Evolutionary conservation across 2,797 vertebrate genomes (phyloP).

Genomic region (Erethizon dorsatum): DNA sequence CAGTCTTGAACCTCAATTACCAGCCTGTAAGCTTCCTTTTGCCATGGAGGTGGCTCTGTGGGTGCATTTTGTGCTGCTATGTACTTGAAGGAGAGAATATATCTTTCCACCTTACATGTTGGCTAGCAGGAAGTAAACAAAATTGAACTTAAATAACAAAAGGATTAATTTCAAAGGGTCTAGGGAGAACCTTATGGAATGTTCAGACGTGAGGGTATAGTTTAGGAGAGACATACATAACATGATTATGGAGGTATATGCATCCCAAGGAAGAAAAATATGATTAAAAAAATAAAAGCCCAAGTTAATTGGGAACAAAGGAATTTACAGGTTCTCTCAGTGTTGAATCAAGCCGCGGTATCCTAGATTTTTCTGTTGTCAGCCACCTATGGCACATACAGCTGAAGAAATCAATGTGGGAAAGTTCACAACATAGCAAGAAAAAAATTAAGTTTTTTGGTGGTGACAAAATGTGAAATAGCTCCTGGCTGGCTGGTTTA

Average conservation of each 20-base stretch:
- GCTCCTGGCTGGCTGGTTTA: constrained; percentile 58
- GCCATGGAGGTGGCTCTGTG: constrained; percentile 29
- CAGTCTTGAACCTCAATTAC: background rate
- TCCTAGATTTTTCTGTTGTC: constrained; percentile 28
- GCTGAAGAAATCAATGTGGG: constrained; percentile 2
- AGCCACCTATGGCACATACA: background rate
- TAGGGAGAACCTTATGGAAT: background rate
- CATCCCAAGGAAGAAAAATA: constrained; percentile 39
- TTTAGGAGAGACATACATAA: background rate
- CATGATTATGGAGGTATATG: background rate
- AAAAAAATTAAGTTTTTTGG: background rate
- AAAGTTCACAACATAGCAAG: constrained; percentile 18
- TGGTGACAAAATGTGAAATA: constrained; percentile 53
- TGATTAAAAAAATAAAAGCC: constrained; percentile 43
- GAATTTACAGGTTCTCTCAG: background rate
- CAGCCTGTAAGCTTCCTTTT: background rate
- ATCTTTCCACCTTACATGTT: constrained; percentile 26
- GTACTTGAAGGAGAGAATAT: constrained; percentile 34
- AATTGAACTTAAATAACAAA: constrained; percentile 39
- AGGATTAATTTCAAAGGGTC: constrained; percentile 59
- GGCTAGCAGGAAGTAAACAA: constrained; percentile 24
- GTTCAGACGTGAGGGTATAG: background rate
- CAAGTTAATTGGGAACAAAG: background rate
- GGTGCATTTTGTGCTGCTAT: background rate
- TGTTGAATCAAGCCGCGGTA: background rate